Evolutionary conservation across 2,797 vertebrate species (phyloP), one percentile per base, ranked within the genome.

Genomic region (Oreortyx pictus): DNA sequence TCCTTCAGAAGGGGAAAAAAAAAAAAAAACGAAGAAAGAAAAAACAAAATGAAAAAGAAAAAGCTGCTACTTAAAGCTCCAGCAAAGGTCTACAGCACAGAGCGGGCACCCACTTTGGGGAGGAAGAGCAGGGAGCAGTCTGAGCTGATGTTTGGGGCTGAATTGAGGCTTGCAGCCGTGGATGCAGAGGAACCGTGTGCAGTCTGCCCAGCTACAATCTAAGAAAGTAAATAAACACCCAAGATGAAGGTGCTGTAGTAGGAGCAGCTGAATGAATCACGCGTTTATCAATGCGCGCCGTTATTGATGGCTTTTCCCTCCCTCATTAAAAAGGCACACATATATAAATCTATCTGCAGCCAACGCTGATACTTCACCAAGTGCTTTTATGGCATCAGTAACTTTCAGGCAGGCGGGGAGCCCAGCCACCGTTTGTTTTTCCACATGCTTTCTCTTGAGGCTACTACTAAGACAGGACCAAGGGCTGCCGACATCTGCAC

Each of bases 161-260:
- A 93, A 56, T 83, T 61, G 77, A 96, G 79, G 72, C 87, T 89
- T 83, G 72, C 50, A 94, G 27, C 70, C 16, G 50, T 91, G 80
- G 59, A 64, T 92, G 91, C 87, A 2, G 71, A 87, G 76, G 80
- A 92, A 91, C 17, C 25, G 82, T 80, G 93, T 84, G 66, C 78
- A 88, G 94, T 70, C 87, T 86, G 90, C 81, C 79, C 62, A 81
- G 91, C 71, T 85, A 88, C 83, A 75, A 74, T 84, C 80, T 91
- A 1, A 79, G 61, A 67, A 94, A 95, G 94, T 90, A 96, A 96
- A 95, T 82, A 94, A 92, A 93, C 76, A 93, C 5, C 2, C 14
- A 54, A 92, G 84, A 92, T 73, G 96, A 96, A 96, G 91, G 86
- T 96, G 93, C 88, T 88, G 50, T 46, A 43, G 73, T 92, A 86